Evolutionary conservation across 92 coral and sea anemone species (phyloP).

Genomic region (Bergia sp.): DNA sequence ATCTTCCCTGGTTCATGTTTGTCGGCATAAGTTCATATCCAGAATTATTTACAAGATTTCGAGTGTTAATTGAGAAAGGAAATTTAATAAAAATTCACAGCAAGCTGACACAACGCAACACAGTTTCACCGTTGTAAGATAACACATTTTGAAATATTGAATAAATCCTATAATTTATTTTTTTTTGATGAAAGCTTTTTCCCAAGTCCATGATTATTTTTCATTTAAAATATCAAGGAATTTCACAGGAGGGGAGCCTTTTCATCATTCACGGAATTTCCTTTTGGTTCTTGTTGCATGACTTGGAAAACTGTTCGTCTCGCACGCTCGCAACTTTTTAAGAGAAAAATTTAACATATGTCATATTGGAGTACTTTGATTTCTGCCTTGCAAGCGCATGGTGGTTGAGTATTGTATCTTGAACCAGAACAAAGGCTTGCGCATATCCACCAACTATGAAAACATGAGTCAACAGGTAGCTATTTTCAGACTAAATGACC

Average conservation of each 20-base stretch:
- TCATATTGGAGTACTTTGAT: neutral
- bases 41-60: neutral
- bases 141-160: neutral
- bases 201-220: neutral
- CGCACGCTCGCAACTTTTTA: neutral
- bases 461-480: neutral
- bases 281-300: neutral
- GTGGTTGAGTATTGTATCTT: neutral
- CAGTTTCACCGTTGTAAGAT: neutral
- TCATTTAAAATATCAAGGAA: neutral
- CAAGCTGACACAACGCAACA: neutral
- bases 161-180: neutral
- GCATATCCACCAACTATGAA: neutral
- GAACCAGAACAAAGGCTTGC: neutral
- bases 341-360: neutral
- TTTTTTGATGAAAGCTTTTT: neutral
- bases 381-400: neutral
- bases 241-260: constrained; percentile 16
- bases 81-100: constrained; percentile 20
- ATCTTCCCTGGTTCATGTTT: neutral
- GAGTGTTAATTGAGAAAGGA: constrained; percentile 5
- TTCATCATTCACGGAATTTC: constrained; percentile 25
- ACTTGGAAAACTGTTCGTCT: constrained; percentile 1
- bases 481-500: neutral
- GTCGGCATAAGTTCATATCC: neutral